Conservation (phyloP, 2,888 invertebrate species). For the Fragum fragum region DNA sequence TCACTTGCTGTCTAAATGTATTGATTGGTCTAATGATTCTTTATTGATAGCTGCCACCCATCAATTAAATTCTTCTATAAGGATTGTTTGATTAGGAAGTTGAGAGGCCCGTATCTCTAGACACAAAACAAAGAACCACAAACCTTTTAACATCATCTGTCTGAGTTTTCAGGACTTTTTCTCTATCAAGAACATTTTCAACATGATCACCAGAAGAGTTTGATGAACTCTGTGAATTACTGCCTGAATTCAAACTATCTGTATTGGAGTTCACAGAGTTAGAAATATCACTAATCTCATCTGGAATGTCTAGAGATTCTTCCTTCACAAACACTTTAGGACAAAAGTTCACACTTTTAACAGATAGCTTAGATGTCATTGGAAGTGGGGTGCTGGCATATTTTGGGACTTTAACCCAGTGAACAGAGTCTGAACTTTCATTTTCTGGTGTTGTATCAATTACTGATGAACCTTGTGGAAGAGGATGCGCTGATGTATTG, state of each 20-base stretch:
- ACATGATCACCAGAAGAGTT: no score
- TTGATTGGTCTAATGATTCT: no score
- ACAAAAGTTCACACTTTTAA: constrained; percentile 44
- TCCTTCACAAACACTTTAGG: constrained; percentile 31
- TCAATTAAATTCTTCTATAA: no score
- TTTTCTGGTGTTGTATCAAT: constrained; percentile 50
- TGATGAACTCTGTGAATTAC: background rate
- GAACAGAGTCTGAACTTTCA: constrained; percentile 40
- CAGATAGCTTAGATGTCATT: background rate
- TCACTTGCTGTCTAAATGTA: no score
- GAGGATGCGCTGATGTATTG: constrained; percentile 12
- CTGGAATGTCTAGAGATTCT: constrained; percentile 12
- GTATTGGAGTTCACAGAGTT: background rate
- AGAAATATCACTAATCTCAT: constrained; percentile 22
- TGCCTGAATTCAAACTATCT: background rate
- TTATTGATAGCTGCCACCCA: no score
- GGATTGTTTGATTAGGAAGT: no score
- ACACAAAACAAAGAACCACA: no score
- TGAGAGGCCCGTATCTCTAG: no score
- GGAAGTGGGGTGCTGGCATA: constrained; percentile 61
- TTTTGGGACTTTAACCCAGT: constrained; percentile 38
- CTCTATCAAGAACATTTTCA: no score
- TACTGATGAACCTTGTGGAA: constrained; percentile 19
- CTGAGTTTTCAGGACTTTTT: background rate
- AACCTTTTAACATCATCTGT: background rate